Base-by-base conservation (phyloP, 1,140 invertebrate species). In the Drosophila repletoides region DNA sequence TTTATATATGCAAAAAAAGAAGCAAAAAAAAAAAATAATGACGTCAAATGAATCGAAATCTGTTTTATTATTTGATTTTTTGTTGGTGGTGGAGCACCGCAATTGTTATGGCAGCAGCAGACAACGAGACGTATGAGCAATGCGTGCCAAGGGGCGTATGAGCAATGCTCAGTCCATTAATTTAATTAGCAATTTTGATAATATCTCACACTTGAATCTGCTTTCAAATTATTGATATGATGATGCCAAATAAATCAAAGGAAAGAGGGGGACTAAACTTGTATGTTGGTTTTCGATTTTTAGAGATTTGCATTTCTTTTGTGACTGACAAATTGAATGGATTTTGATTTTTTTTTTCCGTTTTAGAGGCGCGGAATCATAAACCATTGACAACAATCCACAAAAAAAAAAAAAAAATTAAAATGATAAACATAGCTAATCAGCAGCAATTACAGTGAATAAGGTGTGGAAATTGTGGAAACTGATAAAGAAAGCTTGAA, bases 1-100 rank as follows among this genome's bases (percentile, higher is more conserved):
- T 34, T n/a, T n/a, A 58, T 72, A 67, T 77, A 80, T 81, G 76
- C 76, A 63, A 56, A 74, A n/a, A n/a, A n/a, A n/a, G n/a, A n/a
- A n/a, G n/a, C n/a, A n/a, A n/a, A n/a, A n/a, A n/a, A n/a, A n/a
- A n/a, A n/a, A 83, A 64, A 83, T 65, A 79, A 79, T 79, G 79
- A 83, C 74, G 79, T 84, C 65, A 83, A 84, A 77, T 74, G 31
- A 70, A 60, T 33, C 52, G n/a, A 71, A 36, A 67, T 72, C 48
- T 46, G 41, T 59, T 17, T 29, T 28, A 24, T 24, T 14, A 40
- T 2, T 5, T 2, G 21, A 24, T 7, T 15, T 10, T 2, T 4
- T 6, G 26, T 4, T 2, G 12, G 5, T 12, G n/a, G 12, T 29
- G 5, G 15, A 7, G 14, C 7, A 15, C 6, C 10, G 9, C 45